phyloP scores from a whole-genome alignment of 1,140 invertebrate species.

The Protaetia brevitarsis region DNA sequence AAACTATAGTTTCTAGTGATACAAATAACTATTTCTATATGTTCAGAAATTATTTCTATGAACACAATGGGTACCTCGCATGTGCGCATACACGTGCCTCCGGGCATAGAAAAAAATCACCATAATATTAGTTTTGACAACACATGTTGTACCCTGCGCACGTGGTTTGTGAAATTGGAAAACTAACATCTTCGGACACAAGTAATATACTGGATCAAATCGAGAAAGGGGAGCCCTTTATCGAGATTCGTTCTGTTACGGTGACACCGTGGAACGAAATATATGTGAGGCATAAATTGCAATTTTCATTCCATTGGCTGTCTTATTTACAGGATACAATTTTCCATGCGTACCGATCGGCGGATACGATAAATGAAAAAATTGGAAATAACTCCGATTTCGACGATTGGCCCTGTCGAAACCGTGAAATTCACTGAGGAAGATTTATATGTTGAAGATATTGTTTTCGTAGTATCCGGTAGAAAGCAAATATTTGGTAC shows the following conservation, averaged over 20 bases:
- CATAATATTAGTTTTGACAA: not conserved
- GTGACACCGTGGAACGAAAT: not conserved
- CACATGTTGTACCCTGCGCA: not conserved
- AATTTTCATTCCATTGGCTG: constrained; percentile 11
- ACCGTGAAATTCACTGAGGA: not conserved
- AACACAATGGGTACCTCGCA: not conserved
- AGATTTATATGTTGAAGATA: not conserved
- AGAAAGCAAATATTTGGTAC: not conserved
- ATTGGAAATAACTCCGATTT: constrained; percentile 4
- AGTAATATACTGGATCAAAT: not conserved
- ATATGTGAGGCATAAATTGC: not conserved
- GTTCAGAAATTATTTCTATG: too few relatives aligned
- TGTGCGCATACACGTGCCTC: not conserved
- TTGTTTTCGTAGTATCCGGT: not conserved
- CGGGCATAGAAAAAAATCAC: not conserved
- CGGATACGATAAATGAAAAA: not conserved
- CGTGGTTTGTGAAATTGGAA: constrained; percentile 1
- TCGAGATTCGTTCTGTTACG: not conserved
- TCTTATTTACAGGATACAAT: constrained; percentile 6
- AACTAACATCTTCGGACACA: not conserved
- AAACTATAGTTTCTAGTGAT: too few relatives aligned
- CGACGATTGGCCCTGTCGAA: not conserved
- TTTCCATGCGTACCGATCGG: constrained; percentile 2
- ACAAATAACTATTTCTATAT: too few relatives aligned
- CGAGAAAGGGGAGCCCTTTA: not conserved